phyloP scores from a whole-genome alignment of 2,113 vertebrate species.

The Ptyas mucosa region DNA sequence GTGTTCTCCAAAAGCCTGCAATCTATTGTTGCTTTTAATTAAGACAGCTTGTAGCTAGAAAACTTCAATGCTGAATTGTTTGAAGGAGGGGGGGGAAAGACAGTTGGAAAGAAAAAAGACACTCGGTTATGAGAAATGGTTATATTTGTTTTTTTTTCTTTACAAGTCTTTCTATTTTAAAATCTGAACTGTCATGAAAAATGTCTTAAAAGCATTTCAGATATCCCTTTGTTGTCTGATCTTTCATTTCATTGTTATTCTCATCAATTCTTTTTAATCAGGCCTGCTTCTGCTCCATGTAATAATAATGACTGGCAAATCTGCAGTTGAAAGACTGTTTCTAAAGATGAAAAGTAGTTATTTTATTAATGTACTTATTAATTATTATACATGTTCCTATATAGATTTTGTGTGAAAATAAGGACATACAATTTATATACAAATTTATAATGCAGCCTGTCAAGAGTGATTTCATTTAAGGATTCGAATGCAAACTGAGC shows the following conservation, averaged over 20 bases:
- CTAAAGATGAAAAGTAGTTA: not conserved
- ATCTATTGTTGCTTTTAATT: conserved; percentile 21
- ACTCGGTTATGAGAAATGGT: not conserved
- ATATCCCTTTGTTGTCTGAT: not conserved
- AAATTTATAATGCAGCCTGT: not conserved
- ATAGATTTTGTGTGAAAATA: not conserved
- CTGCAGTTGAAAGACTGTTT: not conserved
- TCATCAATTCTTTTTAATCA: conserved; percentile 2
- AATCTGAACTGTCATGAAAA: conserved; percentile 1
- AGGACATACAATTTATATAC: not conserved
- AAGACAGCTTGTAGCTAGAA: conserved; percentile 9
- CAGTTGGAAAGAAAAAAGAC: conserved; percentile 2
- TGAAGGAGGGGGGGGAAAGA: not conserved
- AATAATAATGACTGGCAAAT: not conserved
- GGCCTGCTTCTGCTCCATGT: not conserved
- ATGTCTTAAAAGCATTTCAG: not conserved
- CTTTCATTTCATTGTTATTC: conserved; percentile 12
- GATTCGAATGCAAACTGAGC: not conserved
- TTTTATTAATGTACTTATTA: not conserved
- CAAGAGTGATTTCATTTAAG: not conserved
- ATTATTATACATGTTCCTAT: not conserved
- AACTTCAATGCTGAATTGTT: conserved; percentile 2
- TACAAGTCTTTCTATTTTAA: conserved; percentile 2
- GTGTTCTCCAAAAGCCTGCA: not conserved
- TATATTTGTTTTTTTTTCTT: not conserved